Conservation (phyloP, 2,797 vertebrate species). For the Pipistrellus pipistrellus region DNA sequence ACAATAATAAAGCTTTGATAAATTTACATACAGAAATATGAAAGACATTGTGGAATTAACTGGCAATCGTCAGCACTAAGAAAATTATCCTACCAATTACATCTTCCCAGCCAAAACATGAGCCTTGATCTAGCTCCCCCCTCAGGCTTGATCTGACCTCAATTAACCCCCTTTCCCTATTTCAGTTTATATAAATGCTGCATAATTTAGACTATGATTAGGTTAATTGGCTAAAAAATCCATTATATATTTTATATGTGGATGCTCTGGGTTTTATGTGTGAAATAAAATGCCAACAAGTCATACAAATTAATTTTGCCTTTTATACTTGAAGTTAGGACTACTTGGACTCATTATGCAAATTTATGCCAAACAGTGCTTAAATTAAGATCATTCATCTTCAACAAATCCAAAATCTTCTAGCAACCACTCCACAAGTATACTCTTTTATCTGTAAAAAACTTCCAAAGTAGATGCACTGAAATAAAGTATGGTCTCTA, state of each 20-base stretch:
- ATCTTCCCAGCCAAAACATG: neutral
- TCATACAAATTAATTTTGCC: constrained; percentile 71
- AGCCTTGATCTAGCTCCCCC: neutral
- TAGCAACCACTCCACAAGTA: constrained; percentile 15
- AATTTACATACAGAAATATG: neutral
- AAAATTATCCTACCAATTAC: constrained; percentile 31
- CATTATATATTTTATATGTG: constrained; percentile 29
- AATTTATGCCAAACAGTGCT: constrained; percentile 64
- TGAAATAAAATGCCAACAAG: constrained; percentile 72
- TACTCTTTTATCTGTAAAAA: neutral
- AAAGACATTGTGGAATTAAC: neutral
- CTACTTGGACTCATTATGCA: constrained; percentile 63
- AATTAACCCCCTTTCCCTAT: constrained; percentile 2
- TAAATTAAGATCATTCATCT: constrained; percentile 65
- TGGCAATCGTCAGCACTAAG: neutral
- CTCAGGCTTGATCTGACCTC: neutral
- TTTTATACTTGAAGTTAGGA: constrained; percentile 60
- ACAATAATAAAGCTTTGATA: neutral
- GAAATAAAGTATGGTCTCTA: constrained; percentile 48
- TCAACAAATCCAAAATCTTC: constrained; percentile 47
- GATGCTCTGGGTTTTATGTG: constrained; percentile 45
- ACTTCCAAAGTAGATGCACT: neutral
- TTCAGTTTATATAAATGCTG: constrained; percentile 45
- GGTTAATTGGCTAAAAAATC: constrained; percentile 42
- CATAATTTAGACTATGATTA: constrained; percentile 41